These are phyloP conservation scores for Microdon myrmicae DNA, from an alignment of 2,888 invertebrate species.

Conservation along the genomic window DNA sequence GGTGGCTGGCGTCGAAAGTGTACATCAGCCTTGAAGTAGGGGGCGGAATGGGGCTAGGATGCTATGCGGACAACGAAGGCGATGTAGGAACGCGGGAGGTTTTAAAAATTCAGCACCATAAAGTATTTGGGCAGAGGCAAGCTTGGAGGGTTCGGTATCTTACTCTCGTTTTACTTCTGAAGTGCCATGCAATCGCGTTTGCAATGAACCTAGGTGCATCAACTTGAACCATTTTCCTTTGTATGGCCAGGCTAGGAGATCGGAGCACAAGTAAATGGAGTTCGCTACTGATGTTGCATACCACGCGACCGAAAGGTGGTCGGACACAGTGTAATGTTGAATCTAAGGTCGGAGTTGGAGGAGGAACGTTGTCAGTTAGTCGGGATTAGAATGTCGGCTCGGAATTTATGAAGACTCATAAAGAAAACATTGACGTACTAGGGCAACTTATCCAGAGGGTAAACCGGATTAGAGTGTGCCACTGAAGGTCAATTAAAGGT, in stretches of 20 bases:
- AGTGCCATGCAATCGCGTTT: slow-evolving; percentile 44
- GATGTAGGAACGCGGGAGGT: slow-evolving; percentile 41
- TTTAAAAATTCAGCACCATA: slow-evolving; percentile 23
- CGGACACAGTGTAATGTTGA: no score
- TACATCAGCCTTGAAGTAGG: slow-evolving; percentile 1
- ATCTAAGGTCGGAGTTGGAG: no score
- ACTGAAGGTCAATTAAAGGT: no score
- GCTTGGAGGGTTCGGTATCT: slow-evolving; percentile 2
- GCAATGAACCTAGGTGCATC: slow-evolving; percentile 33
- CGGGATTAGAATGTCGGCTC: no score
- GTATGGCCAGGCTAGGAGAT: background rate
- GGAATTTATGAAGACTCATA: no score
- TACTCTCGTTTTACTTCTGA: slow-evolving; percentile 45
- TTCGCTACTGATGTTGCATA: no score
- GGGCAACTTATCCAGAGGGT: no score
- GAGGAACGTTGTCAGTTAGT: no score
- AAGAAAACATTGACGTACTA: no score
- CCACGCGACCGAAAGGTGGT: no score
- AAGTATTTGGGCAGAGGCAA: background rate
- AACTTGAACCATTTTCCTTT: slow-evolving; percentile 18
- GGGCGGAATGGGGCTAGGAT: slow-evolving; percentile 5
- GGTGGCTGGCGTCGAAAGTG: slow-evolving; percentile 4
- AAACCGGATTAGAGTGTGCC: no score
- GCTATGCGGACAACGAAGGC: background rate
- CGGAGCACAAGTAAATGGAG: no score